Evolutionary conservation across 2,113 vertebrate genomes (phyloP), one percentile per base, ranked within the genome.

Genomic region (Xiphorhynchus elegans): DNA sequence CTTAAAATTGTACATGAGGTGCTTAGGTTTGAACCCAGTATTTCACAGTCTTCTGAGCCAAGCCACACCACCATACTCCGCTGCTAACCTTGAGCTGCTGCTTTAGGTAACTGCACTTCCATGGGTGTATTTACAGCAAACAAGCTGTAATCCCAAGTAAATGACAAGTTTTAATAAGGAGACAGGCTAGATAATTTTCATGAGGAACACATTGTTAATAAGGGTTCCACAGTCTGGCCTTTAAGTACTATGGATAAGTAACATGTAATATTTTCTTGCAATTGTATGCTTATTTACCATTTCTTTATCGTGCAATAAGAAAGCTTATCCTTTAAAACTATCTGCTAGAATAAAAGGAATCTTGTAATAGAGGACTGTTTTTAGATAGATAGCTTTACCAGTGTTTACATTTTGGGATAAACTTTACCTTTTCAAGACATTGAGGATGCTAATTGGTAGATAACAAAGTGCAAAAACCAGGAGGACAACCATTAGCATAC

Each of bases 401-500:
- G 6, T 68, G 20, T 82, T 96, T 94, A 80, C 35, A 33, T 69
- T 81, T 72, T 20, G 62, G 17, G n/a, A 79, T 79, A 89, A 91
- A 78, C 37, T 46, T 95, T 98, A 99, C 99, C 99, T 99, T 98
- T 99, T 99, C 96, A 99, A 98, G 90, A 99, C 97, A 91, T 99
- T 99, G 95, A 99, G 99, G 83, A 99, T 98, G 95, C 99, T 99
- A 96, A 99, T 99, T 58, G 99, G 99, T 63, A 99, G 98, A 97
- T 99, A 99, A 96, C 99, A 99, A 93, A 99, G 97, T 37, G 99
- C 99, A 86, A 99, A 99, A 87, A 99, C 98, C 96, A 99, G 96
- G 49, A 99, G 98, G 80, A 99, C 99, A 6, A 99, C 99, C 98
- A 99, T 99, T 78, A 99, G 97, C 99, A 99, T 99, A 46, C 99